Percentiles rank a stretch among this genome's conserved stretches.
Evolutionary conservation across 2,113 vertebrate species (phyloP).

Genomic region (Astur gentilis): DNA sequence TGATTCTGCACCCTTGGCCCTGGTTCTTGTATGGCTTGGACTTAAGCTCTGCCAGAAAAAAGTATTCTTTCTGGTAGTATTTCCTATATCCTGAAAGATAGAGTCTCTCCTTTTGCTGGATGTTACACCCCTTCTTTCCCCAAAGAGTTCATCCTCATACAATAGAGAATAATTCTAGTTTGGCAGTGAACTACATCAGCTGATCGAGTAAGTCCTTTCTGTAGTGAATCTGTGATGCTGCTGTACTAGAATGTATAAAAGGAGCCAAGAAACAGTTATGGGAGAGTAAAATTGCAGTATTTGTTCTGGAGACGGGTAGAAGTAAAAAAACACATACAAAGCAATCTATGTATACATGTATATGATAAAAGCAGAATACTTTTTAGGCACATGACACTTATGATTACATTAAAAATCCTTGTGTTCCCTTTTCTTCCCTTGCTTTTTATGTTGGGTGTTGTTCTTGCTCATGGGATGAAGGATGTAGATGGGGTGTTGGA

Average conservation of each 20-base stretch:
- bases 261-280: slow-evolving; percentile 44
- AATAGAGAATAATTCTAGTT: neutral
- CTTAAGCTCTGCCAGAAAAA: neutral
- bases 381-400: neutral
- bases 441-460: neutral
- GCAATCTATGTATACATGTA: neutral
- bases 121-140: neutral
- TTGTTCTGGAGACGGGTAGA: slow-evolving; percentile 9
- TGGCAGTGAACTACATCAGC: neutral
- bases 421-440: neutral
- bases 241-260: neutral
- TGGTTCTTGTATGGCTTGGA: neutral
- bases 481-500: neutral
- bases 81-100: neutral
- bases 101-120: neutral
- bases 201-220: neutral
- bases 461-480: neutral
- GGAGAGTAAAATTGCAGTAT: slow-evolving; percentile 40
- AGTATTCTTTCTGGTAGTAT: neutral
- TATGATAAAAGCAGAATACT: neutral
- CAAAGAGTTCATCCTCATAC: neutral
- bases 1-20: neutral
- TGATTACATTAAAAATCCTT: neutral
- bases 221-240: neutral
- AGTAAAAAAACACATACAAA: neutral